A percentile compares a stretch with the other conserved stretches of the same genome.
Conservation (phyloP, 2,888 invertebrate genomes). For the Sisyra terminalis region DNA sequence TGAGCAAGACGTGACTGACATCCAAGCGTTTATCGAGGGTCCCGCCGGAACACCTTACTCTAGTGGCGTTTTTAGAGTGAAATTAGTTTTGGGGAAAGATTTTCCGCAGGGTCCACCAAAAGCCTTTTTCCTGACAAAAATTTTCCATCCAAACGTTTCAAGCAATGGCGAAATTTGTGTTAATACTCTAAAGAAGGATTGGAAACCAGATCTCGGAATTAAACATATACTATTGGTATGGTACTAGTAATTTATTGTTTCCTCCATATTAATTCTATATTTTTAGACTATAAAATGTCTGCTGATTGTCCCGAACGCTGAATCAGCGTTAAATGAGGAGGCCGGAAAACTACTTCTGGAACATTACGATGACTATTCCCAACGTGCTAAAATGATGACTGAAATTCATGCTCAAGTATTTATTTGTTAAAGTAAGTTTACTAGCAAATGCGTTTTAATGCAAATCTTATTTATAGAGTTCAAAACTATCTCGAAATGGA, state of each 20-base stretch:
- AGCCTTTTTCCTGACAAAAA: conserved; percentile 84
- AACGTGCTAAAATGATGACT: conserved; percentile 77
- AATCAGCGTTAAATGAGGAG: conserved; percentile 93
- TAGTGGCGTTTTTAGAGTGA: conserved; percentile 77
- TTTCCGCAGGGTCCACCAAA: conserved; percentile 87
- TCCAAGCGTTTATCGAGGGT: conserved; percentile 82
- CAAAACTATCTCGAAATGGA: conserved; percentile 32
- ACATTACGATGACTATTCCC: conserved; percentile 84
- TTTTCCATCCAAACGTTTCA: conserved; percentile 95
- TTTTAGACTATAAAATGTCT: conserved; percentile 80
- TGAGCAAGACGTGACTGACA: conserved; percentile 87
- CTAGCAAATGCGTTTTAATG: neutral
- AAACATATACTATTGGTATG: conserved; percentile 79
- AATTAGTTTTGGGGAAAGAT: conserved; percentile 78
- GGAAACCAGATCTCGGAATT: conserved; percentile 90
- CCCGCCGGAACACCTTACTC: conserved; percentile 73
- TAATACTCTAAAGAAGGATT: conserved; percentile 89
- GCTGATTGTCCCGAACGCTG: conserved; percentile 91
- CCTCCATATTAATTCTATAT: conserved; percentile 12
- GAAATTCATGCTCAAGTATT: conserved; percentile 74
- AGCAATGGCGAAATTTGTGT: conserved; percentile 91
- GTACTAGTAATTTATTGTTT: neutral
- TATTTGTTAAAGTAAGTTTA: neutral
- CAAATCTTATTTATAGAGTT: conserved; percentile 23
- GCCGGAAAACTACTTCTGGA: conserved; percentile 86